phyloP scores from a whole-genome alignment of 2,888 invertebrate species.

The Metellina segmentata region DNA sequence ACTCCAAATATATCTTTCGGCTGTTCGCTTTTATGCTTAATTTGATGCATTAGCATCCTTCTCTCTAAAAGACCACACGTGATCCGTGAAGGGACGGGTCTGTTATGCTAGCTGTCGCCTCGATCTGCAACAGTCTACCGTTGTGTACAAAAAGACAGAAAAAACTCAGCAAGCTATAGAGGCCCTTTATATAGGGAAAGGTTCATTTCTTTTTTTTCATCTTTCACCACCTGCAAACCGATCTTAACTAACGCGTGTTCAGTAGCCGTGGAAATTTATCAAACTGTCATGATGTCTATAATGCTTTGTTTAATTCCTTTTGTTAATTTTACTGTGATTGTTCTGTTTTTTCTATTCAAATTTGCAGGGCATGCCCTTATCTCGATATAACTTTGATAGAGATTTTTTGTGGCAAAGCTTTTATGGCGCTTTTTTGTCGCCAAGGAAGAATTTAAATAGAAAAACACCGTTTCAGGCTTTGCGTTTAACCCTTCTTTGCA shows the following conservation, averaged over 20 bases:
- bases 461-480: too few species aligned
- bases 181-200: background rate
- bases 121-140: conserved; percentile 10
- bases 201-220: background rate
- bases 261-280: conserved; percentile 29
- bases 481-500: too few species aligned
- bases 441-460: too few species aligned
- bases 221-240: conserved; percentile 12
- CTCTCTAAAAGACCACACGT: conserved; percentile 37
- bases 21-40: conserved; percentile 45
- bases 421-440: background rate
- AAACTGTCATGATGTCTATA: conserved; percentile 1
- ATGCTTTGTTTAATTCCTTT: conserved; percentile 1
- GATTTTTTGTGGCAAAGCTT: background rate
- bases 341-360: background rate
- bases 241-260: conserved; percentile 20
- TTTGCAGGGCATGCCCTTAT: background rate
- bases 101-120: conserved; percentile 4
- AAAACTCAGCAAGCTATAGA: too few species aligned
- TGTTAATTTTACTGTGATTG: background rate
- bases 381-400: background rate
- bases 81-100: background rate
- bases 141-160: background rate
- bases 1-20: conserved; percentile 60
- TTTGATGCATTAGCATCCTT: conserved; percentile 45